Conservation (phyloP, 2,113 vertebrate species). For the Nematolebias whitei region DNA sequence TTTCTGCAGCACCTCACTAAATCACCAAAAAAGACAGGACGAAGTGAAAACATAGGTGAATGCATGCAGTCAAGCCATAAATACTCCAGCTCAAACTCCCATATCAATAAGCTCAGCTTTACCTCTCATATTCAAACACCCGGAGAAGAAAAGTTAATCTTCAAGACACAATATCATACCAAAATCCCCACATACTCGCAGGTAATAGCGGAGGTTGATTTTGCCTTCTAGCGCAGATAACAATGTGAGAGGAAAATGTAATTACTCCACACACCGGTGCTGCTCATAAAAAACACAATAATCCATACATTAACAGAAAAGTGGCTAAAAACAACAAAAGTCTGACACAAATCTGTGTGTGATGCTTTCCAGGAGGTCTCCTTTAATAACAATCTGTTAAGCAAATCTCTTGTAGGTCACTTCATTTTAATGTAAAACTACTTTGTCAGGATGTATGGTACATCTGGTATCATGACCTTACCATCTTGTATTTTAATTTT, state of each 20-base stretch:
- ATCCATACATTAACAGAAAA: conserved; percentile 26
- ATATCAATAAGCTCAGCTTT: conserved; percentile 62
- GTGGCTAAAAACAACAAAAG: neutral
- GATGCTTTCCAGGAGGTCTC: conserved; percentile 1
- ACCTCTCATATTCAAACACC: conserved; percentile 61
- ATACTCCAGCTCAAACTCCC: conserved; percentile 51
- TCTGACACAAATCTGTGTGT: conserved; percentile 4
- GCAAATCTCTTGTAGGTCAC: neutral
- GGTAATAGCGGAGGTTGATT: conserved; percentile 42
- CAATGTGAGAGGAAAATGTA: conserved; percentile 53
- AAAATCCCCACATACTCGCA: conserved; percentile 51
- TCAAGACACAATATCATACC: conserved; percentile 57
- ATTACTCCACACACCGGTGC: conserved; percentile 52
- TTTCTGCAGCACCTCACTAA: conserved; percentile 23
- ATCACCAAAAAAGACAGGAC: conserved; percentile 8
- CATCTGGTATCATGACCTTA: conserved; percentile 2
- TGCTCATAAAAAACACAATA: conserved; percentile 46
- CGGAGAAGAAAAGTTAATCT: conserved; percentile 56
- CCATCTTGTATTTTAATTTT: conserved; percentile 16
- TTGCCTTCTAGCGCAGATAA: conserved; percentile 50
- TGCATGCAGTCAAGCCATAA: conserved; percentile 21
- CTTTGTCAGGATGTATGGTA: neutral
- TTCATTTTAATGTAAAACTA: neutral
- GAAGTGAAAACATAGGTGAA: conserved; percentile 32
- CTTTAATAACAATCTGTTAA: conserved; percentile 7